Evolutionary conservation across 2,113 vertebrate species (phyloP), one percentile per base, ranked within the genome.

Genomic region (Rynchops niger): DNA sequence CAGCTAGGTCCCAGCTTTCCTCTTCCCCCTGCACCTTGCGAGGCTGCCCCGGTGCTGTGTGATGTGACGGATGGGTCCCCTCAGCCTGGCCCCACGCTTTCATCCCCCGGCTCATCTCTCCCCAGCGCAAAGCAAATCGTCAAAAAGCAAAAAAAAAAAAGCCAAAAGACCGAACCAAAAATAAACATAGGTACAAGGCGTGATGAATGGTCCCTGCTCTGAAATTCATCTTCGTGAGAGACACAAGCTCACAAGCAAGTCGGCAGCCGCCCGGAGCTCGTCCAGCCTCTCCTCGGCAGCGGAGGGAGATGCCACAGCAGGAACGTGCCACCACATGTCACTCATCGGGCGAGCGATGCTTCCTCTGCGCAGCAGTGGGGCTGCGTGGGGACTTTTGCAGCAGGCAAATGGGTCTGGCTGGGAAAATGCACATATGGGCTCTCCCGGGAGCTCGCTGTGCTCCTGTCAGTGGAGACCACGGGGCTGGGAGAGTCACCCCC

Each of bases 201-300:
- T 77, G 93, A 92, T 27, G 90, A 20, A 88, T 43, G 77, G 43
- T 72, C 81, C 74, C 92, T 88, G 62, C 74, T 90, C 84, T 42
- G 84, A 88, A 56, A 95, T 92, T 67, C 73, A 72, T 79, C 89
- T 40, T 34, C 6, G 14, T 23, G 19, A 42, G 78, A 82, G 79
- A 15, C 22, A 4, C 2, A 5, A 14, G 55, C 73, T 52, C 40
- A 2, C 5, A 3, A 42, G 81, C 49, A 1, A 6, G 23, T 14
- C 8, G 1, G 56, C 32, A 12, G 87, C 43, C 3, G 1, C 65
- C 0, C 49, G 70, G 43, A 70, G 66, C 80, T 43, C 1, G 1
- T 47, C 27, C 86, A 11, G 82, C 74, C 26, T 22, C 73, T 88
- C 53, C 62, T 67, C 7, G 5, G 80, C 93, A 18, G 72, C 3